Evolutionary conservation across 2,797 vertebrate genomes (phyloP), one percentile per base, ranked within the genome.

Genomic region (Myotis daubentonii): DNA sequence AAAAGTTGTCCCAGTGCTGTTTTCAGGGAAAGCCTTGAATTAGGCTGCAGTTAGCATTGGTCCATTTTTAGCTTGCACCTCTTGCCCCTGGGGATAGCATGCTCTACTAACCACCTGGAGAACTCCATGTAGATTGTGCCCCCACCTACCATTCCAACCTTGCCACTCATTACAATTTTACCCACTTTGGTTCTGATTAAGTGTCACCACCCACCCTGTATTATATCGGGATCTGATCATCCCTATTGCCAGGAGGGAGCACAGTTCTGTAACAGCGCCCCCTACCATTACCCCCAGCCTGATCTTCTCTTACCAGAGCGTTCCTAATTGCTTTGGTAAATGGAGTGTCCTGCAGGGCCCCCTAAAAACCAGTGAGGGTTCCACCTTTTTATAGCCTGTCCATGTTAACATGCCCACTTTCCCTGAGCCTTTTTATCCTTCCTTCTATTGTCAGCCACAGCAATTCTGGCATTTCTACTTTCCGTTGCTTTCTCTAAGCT

Each of bases 121-220:
- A 66, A 47, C 36, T 28, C 10, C 78, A 71, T 44, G 25, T 55
- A 36, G 12, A 23, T 79, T 79, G 44, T 78, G 30, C 11, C 51
- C 41, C 1, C 1, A 15, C 22, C 28, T 91, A 51, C 53, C 47
- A n/a, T 57, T 55, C 16, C 78, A 94, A 74, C 49, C 19, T 87
- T 89, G 20, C 38, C 89, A 68, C n/a, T 93, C 81, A 81, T 89
- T 86, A 81, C 17, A 89, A 66, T 94, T 95, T 79, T 62, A 81
- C 20, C 36, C 66, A 41, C 71, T 95, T 55, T 66, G 57, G 15
- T 68, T 72, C 55, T 57, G 66, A 95, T 85, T 41, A 75, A 91
- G 33, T 51, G 25, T 49, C n/a, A 57, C n/a, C 19, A 41, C 6
- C 17, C 51, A 83, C 33, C 33, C 28, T 70, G 49, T 76, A 62